Base-by-base conservation (phyloP, 1,140 invertebrate species). In the Zaprionus gabonicus region DNA sequence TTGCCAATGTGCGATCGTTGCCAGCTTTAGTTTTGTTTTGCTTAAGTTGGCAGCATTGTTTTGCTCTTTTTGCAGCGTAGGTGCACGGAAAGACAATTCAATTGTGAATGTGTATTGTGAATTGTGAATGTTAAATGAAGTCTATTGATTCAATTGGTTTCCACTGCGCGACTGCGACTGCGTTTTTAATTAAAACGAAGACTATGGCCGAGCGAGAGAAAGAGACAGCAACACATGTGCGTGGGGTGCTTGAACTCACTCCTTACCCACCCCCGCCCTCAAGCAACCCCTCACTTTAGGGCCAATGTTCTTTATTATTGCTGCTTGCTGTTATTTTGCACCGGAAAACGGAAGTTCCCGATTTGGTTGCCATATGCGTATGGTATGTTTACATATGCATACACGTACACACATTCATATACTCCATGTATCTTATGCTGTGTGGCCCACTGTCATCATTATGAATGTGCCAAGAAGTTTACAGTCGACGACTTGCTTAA, bases 91-190 rank as follows among this genome's bases (percentile, higher is more conserved):
- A 74, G 76, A 69, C 76, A 76, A 64, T 71, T 76, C 78, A 80
- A 76, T 83, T 78, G 74, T 38, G 28, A 71, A 76, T 78, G 70
- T 38, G 28, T 65, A 71, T 41, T 41, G 38, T 41, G 6, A 71
- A 76, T 83, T 78, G 74, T 38, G 23, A 71, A 76, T 60, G 70
- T 67, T 76, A 76, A 76, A 34, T 62, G 69, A 73, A 78, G 62
- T 72, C 57, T 80, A 80, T 88, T 87, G 71, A 83, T 88, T 87
- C 73, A 87, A 87, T 87, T 87, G 79, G 80, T 55, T 57, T 77
- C 57, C 56, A 86, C 69, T 79, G 72, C 20, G 60, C n/a, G 66
- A 49, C n/a, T 75, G 63, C 28, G 81, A 77, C 60, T 83, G 81
- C 34, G 69, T 76, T 79, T 83, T 88, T 81, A 86, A 86, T 86